phyloP scores from a whole-genome alignment of 2,113 vertebrate species.

The Cettia cetti region DNA sequence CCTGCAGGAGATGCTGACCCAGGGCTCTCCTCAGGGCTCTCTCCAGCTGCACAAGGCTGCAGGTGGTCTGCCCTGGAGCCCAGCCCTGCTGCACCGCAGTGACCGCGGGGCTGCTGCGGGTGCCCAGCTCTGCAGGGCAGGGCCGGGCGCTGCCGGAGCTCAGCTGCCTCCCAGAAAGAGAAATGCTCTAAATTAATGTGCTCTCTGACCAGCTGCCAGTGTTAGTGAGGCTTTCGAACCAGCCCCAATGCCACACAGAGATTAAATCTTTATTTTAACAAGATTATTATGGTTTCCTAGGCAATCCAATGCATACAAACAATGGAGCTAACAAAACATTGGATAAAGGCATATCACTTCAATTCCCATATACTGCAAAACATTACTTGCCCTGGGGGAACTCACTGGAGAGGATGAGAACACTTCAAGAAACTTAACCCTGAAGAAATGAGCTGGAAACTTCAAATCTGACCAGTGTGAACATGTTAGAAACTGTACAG shows the following conservation, averaged over 20 bases:
- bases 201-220: neutral
- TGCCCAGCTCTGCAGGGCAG: neutral
- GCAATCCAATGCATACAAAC: conserved; percentile 53
- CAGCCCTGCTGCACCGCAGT: neutral
- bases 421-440: conserved; percentile 1
- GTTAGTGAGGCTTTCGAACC: conserved; percentile 2
- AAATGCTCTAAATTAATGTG: neutral
- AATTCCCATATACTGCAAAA: conserved; percentile 14
- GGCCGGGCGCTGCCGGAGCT: neutral
- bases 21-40: neutral
- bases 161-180: neutral
- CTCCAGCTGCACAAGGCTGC: neutral
- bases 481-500: neutral
- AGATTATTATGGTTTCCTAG: conserved; percentile 49
- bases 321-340: conserved; percentile 17
- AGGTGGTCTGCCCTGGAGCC: neutral
- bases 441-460: conserved; percentile 14
- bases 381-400: neutral
- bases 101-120: neutral
- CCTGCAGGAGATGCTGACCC: neutral
- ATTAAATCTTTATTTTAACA: conserved; percentile 49
- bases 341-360: neutral
- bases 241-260: neutral
- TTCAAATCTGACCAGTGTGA: neutral
- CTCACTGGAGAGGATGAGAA: neutral